Evolutionary conservation across 1,140 invertebrate species (phyloP).

Genomic region (Drosophila navojoa): DNA sequence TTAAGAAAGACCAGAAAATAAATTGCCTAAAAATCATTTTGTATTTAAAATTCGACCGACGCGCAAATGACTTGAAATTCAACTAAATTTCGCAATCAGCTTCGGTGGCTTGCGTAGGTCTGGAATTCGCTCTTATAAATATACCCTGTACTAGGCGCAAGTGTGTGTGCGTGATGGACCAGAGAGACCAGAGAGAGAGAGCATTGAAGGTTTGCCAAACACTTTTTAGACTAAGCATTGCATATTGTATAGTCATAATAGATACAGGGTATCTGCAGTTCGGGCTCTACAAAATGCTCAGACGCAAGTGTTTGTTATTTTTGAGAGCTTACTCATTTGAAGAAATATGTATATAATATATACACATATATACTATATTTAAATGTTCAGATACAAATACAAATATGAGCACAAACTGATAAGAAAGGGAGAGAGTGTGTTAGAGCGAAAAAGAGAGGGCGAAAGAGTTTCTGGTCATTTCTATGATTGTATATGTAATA

Average conservation of each 20-base stretch:
- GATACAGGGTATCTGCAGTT: no score
- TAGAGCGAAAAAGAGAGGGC: no score
- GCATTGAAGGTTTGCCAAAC: not conserved
- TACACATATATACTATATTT: not conserved
- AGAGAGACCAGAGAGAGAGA: not conserved
- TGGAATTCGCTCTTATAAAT: not conserved
- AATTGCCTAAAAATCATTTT: constrained; percentile 7
- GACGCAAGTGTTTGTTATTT: not conserved
- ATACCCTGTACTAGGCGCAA: constrained; percentile 3
- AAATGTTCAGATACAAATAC: no score
- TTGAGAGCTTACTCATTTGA: not conserved
- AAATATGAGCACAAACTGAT: no score
- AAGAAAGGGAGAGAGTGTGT: no score
- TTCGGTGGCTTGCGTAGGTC: constrained; percentile 1
- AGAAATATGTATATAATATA: not conserved
- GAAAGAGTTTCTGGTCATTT: no score
- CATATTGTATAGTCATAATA: not conserved
- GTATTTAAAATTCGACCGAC: not conserved
- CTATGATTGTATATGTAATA: no score
- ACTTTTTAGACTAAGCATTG: not conserved
- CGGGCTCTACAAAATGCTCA: no score
- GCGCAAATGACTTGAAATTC: constrained; percentile 3
- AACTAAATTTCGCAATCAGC: constrained; percentile 24
- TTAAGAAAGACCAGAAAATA: not conserved
- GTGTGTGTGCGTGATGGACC: not conserved